These are phyloP conservation scores for Nesogale talazaci DNA, from an alignment of 2,113 vertebrate species.

Conservation along the genomic window DNA sequence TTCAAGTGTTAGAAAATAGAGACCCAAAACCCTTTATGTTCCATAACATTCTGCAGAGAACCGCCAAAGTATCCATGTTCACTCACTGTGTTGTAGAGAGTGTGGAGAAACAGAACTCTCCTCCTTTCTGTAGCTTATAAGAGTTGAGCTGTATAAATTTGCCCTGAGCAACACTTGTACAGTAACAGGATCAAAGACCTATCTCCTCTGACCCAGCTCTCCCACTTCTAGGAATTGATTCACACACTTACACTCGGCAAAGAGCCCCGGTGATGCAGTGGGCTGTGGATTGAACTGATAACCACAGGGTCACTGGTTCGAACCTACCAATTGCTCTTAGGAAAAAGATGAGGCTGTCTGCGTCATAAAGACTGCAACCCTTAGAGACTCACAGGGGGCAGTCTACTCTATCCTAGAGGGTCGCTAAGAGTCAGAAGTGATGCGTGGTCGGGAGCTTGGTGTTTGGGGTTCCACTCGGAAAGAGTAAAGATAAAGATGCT, in stretches of 20 bases:
- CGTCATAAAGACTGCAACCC: too few relatives aligned
- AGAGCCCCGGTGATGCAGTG: too few relatives aligned
- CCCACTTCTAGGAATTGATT: background rate
- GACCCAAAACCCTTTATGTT: background rate
- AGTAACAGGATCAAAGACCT: background rate
- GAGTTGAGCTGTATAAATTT: background rate
- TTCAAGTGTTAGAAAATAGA: background rate
- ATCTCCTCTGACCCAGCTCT: background rate
- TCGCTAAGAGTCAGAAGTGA: too few relatives aligned
- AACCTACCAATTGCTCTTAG: too few relatives aligned
- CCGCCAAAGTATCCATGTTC: background rate
- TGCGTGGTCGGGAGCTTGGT: too few relatives aligned
- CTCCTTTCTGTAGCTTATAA: background rate
- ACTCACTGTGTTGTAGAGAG: background rate
- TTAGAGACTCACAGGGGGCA: too few relatives aligned
- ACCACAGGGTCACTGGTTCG: too few relatives aligned
- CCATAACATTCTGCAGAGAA: background rate
- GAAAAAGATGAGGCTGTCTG: too few relatives aligned
- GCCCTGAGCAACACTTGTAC: background rate
- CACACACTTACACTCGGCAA: background rate
- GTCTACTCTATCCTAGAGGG: too few relatives aligned
- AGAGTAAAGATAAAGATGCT: conserved; percentile 31
- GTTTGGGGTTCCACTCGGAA: background rate
- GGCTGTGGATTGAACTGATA: too few relatives aligned
- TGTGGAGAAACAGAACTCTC: background rate